Evolutionary conservation across 2,797 vertebrate species (phyloP), one percentile per base, ranked within the genome.

Genomic region (Chaetodon trifasciatus): DNA sequence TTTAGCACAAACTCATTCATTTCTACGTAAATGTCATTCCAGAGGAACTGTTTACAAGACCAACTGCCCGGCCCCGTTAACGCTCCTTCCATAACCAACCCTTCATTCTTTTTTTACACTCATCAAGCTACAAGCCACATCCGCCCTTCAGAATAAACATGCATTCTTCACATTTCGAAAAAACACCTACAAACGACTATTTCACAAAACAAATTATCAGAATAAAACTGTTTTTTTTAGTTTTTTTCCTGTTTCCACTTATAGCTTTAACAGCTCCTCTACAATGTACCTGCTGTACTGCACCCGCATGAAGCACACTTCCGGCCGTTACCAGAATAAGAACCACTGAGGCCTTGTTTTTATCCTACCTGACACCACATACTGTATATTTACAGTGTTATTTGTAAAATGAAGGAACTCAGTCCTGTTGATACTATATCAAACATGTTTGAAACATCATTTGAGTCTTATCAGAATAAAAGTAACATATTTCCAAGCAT

Each of bases 131-230:
- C 11, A 3, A 5, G 3, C 3, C 0, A 78, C n/a, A 77, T 70
- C 86, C 78, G 76, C 7, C 15, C 28, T 89, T 88, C 86, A 89
- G 5, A 87, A 82, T 89, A 90, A 91, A 73, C 86, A 76, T 17
- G 0, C 1, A 0, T 1, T 6, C 2, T 7, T 40, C 19, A 17
- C 6, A 32, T 32, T 32, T 32, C 28, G 28, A 32, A 40, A 40
- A 40, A 32, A 32, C 28, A 32, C 28, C 1, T 17, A 28, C 7
- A 42, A 7, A 62, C n/a, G 11, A 1, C n/a, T 17, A 37, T n/a
- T 50, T 50, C 24, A n/a, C 1, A 55, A 42, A 9, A 12, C 0
- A 28, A 60, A 53, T 15, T 1, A 47, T 15, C 8, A 3, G 0
- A 3, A 57, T 23, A 1, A 21, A n/a, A n/a, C 3, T 28, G 1